Conservation (phyloP, 2,797 vertebrate genomes). For the Lepidocolaptes lacrymiger region DNA sequence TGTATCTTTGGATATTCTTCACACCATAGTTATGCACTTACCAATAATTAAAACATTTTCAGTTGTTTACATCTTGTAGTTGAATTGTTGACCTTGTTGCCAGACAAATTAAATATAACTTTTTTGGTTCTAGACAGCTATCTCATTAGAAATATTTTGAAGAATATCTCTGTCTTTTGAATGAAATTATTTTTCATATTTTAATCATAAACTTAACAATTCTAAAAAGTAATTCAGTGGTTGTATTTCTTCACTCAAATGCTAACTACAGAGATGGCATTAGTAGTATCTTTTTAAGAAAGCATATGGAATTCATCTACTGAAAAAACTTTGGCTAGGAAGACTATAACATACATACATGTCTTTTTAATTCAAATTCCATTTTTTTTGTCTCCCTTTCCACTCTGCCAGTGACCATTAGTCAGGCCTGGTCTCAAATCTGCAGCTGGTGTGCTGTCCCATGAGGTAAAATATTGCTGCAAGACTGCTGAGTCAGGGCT, state of each 20-base stretch:
- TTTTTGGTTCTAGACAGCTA: background rate
- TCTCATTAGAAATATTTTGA: background rate
- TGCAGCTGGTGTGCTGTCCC: background rate
- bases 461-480: background rate
- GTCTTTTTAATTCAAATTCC: background rate
- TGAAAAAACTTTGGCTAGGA: background rate
- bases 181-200: background rate
- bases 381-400: background rate
- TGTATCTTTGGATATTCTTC: slow-evolving; percentile 19
- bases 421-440: background rate
- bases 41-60: slow-evolving; percentile 6
- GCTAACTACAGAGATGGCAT: background rate
- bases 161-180: background rate
- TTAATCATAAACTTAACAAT: background rate
- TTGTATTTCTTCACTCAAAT: background rate
- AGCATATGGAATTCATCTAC: background rate
- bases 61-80: slow-evolving; percentile 1
- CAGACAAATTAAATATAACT: background rate
- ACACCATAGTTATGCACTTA: background rate
- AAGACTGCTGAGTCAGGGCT: background rate
- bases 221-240: background rate
- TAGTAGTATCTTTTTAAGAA: background rate
- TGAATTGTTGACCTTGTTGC: background rate
- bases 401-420: background rate
- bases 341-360: background rate